Evolutionary conservation across 2,797 vertebrate genomes (phyloP), one percentile per base, ranked within the genome.

Genomic region (Echeneis naucrates): DNA sequence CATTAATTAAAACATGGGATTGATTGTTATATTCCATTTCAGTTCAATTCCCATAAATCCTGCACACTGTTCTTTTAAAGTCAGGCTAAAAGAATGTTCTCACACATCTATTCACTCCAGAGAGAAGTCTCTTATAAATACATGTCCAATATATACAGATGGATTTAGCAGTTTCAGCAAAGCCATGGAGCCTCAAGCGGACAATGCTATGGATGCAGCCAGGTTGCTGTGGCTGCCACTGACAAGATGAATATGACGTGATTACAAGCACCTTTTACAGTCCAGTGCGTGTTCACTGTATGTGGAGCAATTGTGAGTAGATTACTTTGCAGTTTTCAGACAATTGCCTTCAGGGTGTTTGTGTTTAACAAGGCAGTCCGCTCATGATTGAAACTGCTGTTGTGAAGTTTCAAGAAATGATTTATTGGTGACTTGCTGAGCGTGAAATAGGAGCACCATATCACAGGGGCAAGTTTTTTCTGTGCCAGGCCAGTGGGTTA

Each of bases 161-260:
- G 2, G 5, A 23, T 37, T 58, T 32, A 72, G 68, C 21, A 13
- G 3, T 61, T 68, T 45, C 2, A 69, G 38, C 55, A 16, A 56
- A 77, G 70, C 62, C 21, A 33, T 45, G n/a, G 19, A 40, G 56
- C 26, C 47, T 26, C 47, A 52, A 53, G 23, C 24, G 1, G 35
- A 35, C 47, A 14, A 17, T 7, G 26, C 24, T 16, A 17, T 63
- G 12, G 32, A 78, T 33, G 59, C 6, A 57, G 14, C 19, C 13
- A 50, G 38, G 74, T 74, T 85, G 64, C 78, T 55, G 35, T 80
- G 19, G 73, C 75, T 16, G 68, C 58, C 58, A 55, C 52, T 2
- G 14, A 60, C 7, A 33, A 44, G 50, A 71, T 16, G 27, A 62
- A 72, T 64, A 58, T 56, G 51, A 71, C 19, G 37, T 68, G 67